These are phyloP conservation scores for Passer domesticus DNA, from an alignment of 2,113 vertebrate species.

Conservation along the genomic window DNA sequence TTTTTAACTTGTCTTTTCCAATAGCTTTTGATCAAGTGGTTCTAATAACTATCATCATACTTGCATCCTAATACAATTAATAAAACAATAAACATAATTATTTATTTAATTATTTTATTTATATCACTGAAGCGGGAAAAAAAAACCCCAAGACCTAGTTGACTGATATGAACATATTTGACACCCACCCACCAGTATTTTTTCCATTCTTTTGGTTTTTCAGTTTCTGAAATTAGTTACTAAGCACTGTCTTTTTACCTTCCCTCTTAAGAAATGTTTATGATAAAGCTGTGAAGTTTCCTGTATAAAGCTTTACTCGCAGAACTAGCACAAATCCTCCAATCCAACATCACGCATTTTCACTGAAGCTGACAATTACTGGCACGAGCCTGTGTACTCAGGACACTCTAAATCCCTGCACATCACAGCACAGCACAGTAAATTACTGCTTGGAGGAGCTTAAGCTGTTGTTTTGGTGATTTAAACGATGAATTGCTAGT, in stretches of 20 bases:
- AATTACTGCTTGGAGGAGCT: not conserved
- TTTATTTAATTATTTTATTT: no score
- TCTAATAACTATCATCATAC: no score
- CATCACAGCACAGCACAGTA: not conserved
- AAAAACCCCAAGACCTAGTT: not conserved
- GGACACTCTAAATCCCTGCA: not conserved
- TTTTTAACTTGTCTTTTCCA: no score
- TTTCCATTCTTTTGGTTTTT: not conserved
- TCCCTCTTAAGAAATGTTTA: slow-evolving; percentile 34
- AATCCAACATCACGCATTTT: not conserved
- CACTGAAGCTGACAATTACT: not conserved
- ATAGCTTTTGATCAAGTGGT: no score
- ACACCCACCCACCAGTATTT: not conserved
- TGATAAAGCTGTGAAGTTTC: not conserved
- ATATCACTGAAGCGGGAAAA: not conserved
- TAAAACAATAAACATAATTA: no score
- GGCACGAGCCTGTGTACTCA: not conserved
- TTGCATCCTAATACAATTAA: no score
- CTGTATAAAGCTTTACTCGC: not conserved
- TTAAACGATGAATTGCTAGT: not conserved
- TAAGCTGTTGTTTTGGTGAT: not conserved
- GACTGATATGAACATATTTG: not conserved
- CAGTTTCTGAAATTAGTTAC: slow-evolving; percentile 7
- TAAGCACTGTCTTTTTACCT: not conserved
- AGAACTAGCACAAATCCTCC: not conserved